Evolutionary conservation across 2,797 vertebrate genomes (phyloP), one percentile per base, ranked within the genome.

Genomic region (Neosilurus mollespiculum): DNA sequence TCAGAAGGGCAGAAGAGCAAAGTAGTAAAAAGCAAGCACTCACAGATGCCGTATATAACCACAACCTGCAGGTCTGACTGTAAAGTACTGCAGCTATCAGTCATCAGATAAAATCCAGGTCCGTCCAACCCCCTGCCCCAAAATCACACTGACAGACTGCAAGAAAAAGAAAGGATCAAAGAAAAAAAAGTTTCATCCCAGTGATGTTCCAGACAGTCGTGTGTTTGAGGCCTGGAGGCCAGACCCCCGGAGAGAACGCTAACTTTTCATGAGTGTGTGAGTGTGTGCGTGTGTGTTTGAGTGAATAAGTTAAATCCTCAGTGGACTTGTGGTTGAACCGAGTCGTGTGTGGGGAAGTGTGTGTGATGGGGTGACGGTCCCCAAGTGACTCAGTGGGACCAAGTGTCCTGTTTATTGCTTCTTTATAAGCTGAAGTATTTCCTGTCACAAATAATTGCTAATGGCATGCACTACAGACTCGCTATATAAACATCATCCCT

Each of bases 361-460:
- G 84, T 88, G 80, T 75, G 77, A 56, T 77, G 82, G 64, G 69
- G 83, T 85, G 88, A 89, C 84, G 4, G 84, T 87, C 81, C 80
- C 84, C 59, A 64, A 77, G 72, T 67, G 76, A 24, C 49, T 64
- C 66, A 64, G 43, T 34, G 80, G n/a, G 66, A 43, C 26, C 49
- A 51, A 66, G 49, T 59, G 83, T 49, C 70, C 80, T 78, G 53
- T 84, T 90, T 88, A 92, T 67, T 85, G 89, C 86, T 72, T 87
- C 90, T 92, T 93, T 92, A 93, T 90, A 90, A 93, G 88, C 89
- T 89, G 72, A 30, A 84, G 92, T 90, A 91, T 92, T 94, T 95
- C 93, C 93, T 93, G 93, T 90, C 92, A 92, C 93, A 93, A 94
- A 94, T 89, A 92, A 89, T 87, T 85, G 69, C 67, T 70, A 49